Evolutionary conservation across 2,113 vertebrate species (phyloP).

Genomic region (Solenodon paradoxus): DNA sequence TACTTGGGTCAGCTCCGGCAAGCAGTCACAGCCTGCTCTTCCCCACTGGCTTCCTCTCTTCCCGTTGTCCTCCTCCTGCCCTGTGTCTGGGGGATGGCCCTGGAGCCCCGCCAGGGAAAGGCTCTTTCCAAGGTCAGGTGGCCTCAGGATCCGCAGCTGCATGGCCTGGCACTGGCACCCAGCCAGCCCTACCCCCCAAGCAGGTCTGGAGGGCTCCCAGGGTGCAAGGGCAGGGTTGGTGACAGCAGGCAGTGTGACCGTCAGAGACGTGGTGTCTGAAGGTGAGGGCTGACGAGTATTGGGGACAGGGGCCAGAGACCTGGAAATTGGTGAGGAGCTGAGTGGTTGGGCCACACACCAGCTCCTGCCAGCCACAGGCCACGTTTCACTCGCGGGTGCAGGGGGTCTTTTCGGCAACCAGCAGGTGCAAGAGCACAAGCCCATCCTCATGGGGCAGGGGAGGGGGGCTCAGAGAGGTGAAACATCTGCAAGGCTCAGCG

Average conservation of each 20-base stretch:
- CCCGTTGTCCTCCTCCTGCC: neutral
- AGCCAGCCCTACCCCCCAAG: neutral
- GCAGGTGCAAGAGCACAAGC: neutral
- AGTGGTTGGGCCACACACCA: neutral
- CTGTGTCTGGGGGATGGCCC: neutral
- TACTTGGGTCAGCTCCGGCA: neutral
- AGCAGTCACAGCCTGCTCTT: neutral
- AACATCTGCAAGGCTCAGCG: neutral
- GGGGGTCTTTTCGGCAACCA: neutral
- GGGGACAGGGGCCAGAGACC: neutral
- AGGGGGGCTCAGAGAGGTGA: neutral
- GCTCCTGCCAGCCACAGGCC: neutral
- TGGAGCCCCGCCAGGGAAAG: constrained; percentile 13
- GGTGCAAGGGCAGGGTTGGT: neutral
- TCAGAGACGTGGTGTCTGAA: neutral
- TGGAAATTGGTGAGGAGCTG: neutral
- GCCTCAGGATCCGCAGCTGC: constrained; percentile 18
- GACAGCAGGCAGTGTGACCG: neutral
- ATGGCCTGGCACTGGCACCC: neutral
- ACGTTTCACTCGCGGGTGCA: rapidly evolving
- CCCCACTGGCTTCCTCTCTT: neutral
- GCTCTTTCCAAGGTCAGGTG: constrained; percentile 47
- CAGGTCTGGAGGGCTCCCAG: neutral
- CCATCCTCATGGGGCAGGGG: rapidly evolving
- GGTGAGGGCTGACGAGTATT: neutral